phyloP scores from a whole-genome alignment of 2,888 invertebrate species.

The Thysanoteuthis rhombus region DNA sequence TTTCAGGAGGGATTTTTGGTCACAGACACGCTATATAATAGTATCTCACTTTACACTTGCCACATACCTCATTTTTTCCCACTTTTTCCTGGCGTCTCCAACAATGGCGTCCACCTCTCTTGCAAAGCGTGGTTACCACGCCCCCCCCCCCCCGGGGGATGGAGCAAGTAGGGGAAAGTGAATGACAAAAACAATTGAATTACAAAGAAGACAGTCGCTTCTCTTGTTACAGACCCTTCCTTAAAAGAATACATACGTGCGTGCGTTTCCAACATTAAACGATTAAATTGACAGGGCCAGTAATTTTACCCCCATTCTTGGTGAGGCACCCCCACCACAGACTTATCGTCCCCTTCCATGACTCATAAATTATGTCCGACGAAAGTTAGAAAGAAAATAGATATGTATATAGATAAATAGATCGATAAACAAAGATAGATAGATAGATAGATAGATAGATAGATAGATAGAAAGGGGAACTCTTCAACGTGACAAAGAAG shows the following conservation, averaged over 20 bases:
- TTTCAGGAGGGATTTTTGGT: not conserved
- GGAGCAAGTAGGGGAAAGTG: not conserved
- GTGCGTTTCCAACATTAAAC: not conserved
- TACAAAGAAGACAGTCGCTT: not conserved
- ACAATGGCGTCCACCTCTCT: not conserved
- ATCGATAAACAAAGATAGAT: not conserved
- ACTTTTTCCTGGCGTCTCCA: not conserved
- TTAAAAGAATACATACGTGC: not conserved
- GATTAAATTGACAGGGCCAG: not conserved
- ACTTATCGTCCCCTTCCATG: not conserved
- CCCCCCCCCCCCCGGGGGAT: not conserved
- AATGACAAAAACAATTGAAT: conserved; percentile 12
- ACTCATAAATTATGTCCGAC: not conserved
- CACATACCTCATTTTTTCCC: not conserved
- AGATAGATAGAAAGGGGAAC: not conserved
- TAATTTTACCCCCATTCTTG: not conserved
- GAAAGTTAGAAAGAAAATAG: not conserved
- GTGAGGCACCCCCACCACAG: not conserved
- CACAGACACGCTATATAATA: not conserved
- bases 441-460: not conserved
- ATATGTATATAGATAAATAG: not conserved
- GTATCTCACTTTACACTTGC: conserved; percentile 12
- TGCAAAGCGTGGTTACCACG: not conserved
- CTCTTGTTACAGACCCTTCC: conserved; percentile 12
- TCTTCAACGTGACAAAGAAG: no score